phyloP scores from a whole-genome alignment of 2,888 invertebrate genomes.

The Campoletis raptor region DNA sequence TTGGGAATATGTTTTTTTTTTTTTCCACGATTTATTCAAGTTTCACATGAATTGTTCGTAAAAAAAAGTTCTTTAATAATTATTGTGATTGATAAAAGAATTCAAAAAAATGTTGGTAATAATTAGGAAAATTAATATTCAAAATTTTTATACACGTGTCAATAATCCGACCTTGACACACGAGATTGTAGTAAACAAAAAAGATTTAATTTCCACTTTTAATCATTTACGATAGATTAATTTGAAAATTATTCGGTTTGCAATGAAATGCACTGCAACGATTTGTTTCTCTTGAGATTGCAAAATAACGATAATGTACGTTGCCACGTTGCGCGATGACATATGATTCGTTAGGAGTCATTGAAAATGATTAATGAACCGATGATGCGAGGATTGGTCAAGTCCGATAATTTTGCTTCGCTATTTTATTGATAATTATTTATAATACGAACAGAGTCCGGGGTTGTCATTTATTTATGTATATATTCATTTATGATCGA shows the following conservation, averaged over 20 bases:
- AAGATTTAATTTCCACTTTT: constrained; percentile 3
- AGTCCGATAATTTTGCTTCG: constrained; percentile 15
- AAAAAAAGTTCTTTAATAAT: background rate
- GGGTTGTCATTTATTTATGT: constrained; percentile 69
- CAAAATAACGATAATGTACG: constrained; percentile 31
- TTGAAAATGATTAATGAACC: constrained; percentile 61
- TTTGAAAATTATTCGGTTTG: constrained; percentile 40
- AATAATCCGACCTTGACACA: constrained; percentile 5
- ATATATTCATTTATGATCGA: background rate
- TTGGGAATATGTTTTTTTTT: constrained; percentile 42
- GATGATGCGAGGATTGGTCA: constrained; percentile 46
- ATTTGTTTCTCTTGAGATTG: constrained; percentile 36
- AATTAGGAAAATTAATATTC: background rate
- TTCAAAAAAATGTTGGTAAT: background rate
- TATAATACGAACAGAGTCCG: constrained; percentile 38
- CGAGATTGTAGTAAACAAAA: constrained; percentile 5
- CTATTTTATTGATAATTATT: constrained; percentile 52
- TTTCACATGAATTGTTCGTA: background rate
- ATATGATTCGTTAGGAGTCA: constrained; percentile 44
- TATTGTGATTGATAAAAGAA: background rate
- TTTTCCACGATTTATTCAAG: constrained; percentile 23
- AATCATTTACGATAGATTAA: constrained; percentile 1
- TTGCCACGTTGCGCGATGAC: constrained; percentile 22
- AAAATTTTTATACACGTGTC: background rate
- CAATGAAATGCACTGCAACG: constrained; percentile 30